Base-by-base conservation (phyloP, 2,797 vertebrate species). In the Tragopan temminckii region DNA sequence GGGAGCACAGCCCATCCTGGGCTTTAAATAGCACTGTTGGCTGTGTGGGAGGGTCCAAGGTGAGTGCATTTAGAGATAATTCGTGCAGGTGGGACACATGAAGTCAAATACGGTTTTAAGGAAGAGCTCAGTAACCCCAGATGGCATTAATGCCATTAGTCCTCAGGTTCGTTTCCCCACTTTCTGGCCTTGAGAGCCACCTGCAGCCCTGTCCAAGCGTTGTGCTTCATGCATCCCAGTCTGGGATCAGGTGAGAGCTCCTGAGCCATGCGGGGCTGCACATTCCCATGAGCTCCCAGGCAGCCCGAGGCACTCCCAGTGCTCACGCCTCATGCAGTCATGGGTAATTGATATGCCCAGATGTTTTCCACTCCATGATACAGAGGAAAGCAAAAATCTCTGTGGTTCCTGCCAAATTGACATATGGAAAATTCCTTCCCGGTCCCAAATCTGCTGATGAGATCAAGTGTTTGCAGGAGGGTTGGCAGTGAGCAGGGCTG, bases 401-500 rank as follows among this genome's bases (percentile, higher is more conserved):
- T 0, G 1, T 38, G 89, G 62, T 19, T 96, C 69, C 92, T 92
- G 91, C 46, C 85, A 89, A 68, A 33, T 46, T 12, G 79, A 74
- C 53, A 18, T 36, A 86, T 90, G 95, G 90, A 94, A 92, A 95
- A 85, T 90, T 94, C 92, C 91, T 89, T 75, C 76, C 81, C 33
- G 0, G 13, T 53, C 84, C 78, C 64, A 6, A 50, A 35, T 0
- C 80, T 90, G 75, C 45, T 52, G 3, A 74, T 87, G 48, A 64
- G 46, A 53, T 71, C 71, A 12, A 82, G 43, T 5, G 1, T 68
- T 80, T 38, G 25, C 11, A 78, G 78, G 68, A 33, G 84, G 18
- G 21, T 14, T 50, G 81, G 84, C 8, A 5, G 45, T 0, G 0
- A 45, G 13, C 0, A 0, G 5, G 45, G 9, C 64, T 17, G 1